phyloP scores from a whole-genome alignment of 2,113 vertebrate species.

The Cavia porcellus region DNA sequence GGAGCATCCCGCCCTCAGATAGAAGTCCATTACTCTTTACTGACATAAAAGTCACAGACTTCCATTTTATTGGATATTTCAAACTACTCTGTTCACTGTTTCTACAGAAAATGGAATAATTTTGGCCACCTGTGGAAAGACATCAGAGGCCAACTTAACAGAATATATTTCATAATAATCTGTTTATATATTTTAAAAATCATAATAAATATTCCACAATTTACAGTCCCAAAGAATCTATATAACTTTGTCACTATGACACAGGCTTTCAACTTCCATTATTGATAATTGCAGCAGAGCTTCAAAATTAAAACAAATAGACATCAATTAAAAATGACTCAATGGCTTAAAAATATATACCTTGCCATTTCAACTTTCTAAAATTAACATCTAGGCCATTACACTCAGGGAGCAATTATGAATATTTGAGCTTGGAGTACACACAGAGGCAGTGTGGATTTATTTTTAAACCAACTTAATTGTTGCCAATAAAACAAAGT shows the following conservation, averaged over 20 bases:
- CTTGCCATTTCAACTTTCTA: slow-evolving; percentile 80
- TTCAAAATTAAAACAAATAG: slow-evolving; percentile 81
- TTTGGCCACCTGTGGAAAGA: neutral
- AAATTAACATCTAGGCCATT: slow-evolving; percentile 83
- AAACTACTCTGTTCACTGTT: neutral
- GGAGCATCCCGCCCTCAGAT: neutral
- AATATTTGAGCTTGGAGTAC: slow-evolving; percentile 62
- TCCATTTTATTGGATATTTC: slow-evolving; percentile 11
- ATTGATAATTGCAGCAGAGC: slow-evolving; percentile 80
- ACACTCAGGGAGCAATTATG: slow-evolving; percentile 72
- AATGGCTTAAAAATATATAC: slow-evolving; percentile 75
- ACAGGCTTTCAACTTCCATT: slow-evolving; percentile 58
- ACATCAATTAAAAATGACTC: slow-evolving; percentile 80
- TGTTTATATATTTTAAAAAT: neutral
- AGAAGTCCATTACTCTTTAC: neutral
- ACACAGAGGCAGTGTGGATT: slow-evolving; percentile 65
- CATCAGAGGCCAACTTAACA: neutral
- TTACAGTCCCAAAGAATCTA: slow-evolving; percentile 47
- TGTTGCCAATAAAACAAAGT: slow-evolving; percentile 78
- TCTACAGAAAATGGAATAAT: neutral
- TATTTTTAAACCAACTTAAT: slow-evolving; percentile 83
- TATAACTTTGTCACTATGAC: slow-evolving; percentile 32
- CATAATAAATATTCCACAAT: slow-evolving; percentile 7
- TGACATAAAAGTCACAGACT: neutral
- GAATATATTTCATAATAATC: slow-evolving; percentile 12